Percentiles rank a stretch among this genome's conserved stretches.
Evolutionary conservation across 2,888 invertebrate genomes (phyloP).

Genomic region (Apodemia hepburni): DNA sequence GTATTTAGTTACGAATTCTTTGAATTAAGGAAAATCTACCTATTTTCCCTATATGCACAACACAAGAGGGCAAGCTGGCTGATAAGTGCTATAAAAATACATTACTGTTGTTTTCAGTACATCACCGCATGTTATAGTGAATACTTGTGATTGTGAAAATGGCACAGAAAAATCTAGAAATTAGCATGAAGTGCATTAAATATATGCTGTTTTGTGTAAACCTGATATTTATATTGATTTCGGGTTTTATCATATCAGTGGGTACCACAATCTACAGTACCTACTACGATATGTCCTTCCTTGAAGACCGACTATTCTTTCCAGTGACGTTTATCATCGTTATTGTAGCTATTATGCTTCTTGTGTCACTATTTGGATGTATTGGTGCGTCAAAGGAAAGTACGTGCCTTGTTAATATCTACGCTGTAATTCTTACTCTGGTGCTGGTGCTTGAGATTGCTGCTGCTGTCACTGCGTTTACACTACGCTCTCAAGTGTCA

Average conservation of each 20-base stretch:
- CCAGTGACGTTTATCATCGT: constrained; percentile 92
- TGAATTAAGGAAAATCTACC: constrained; percentile 48
- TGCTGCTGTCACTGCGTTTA: constrained; percentile 90
- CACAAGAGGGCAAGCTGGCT: constrained; percentile 28
- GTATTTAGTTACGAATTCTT: constrained; percentile 22
- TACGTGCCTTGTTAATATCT: constrained; percentile 89
- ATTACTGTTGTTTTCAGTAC: constrained; percentile 34
- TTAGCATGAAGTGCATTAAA: constrained; percentile 88
- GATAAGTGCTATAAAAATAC: constrained; percentile 44
- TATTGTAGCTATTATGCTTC: constrained; percentile 90
- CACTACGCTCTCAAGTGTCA: constrained; percentile 82
- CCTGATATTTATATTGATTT: constrained; percentile 89
- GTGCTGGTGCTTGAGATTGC: constrained; percentile 91
- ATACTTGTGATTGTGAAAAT: constrained; percentile 43
- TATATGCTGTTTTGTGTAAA: constrained; percentile 88
- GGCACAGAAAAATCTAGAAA: constrained; percentile 67
- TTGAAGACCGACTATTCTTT: constrained; percentile 88
- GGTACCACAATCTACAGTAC: constrained; percentile 86
- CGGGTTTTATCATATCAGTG: constrained; percentile 85
- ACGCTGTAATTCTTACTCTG: constrained; percentile 84
- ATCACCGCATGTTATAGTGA: constrained; percentile 30
- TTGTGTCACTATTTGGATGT: constrained; percentile 94
- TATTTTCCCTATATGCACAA: constrained; percentile 37
- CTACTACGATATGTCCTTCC: constrained; percentile 87
- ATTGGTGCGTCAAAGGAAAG: constrained; percentile 94